Conservation (phyloP, 2,113 vertebrate genomes). For the Tetrao urogallus region DNA sequence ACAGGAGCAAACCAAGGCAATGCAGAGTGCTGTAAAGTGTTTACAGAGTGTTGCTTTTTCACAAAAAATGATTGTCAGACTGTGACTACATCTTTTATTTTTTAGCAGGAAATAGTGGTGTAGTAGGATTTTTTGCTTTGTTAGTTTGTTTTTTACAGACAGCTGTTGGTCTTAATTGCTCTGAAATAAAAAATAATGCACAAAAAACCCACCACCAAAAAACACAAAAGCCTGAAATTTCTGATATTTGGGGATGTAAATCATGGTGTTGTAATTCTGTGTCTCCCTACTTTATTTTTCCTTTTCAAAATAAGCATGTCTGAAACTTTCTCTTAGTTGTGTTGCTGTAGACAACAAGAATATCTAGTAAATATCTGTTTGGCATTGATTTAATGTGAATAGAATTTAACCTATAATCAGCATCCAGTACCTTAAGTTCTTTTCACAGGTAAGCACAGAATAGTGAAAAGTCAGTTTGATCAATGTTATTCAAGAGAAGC, state of each 20-base stretch:
- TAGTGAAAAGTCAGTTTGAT: not conserved
- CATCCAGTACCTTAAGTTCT: not conserved
- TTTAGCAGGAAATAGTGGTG: not conserved
- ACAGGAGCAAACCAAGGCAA: constrained; percentile 1
- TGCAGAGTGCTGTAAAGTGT: not conserved
- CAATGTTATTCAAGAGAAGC: not conserved
- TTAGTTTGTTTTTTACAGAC: not conserved
- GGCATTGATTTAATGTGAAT: not conserved
- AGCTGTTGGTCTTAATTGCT: constrained; percentile 26
- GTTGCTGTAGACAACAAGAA: not conserved
- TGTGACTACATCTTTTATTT: not conserved
- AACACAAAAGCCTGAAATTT: not conserved
- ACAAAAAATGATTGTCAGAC: constrained; percentile 3
- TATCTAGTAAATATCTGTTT: not conserved
- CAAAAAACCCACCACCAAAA: not conserved
- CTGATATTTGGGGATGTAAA: not conserved
- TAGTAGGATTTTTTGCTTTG: not conserved
- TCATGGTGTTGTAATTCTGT: not conserved
- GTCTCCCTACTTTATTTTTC: not conserved
- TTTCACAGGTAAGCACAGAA: not conserved
- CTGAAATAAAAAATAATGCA: not conserved
- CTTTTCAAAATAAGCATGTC: not conserved
- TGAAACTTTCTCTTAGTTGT: not conserved
- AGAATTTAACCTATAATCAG: not conserved
- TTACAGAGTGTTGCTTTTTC: constrained; percentile 1